These are phyloP conservation scores for Scaptomyza pallida DNA, from an alignment of 1,140 invertebrate genomes.

Conservation along the genomic window DNA sequence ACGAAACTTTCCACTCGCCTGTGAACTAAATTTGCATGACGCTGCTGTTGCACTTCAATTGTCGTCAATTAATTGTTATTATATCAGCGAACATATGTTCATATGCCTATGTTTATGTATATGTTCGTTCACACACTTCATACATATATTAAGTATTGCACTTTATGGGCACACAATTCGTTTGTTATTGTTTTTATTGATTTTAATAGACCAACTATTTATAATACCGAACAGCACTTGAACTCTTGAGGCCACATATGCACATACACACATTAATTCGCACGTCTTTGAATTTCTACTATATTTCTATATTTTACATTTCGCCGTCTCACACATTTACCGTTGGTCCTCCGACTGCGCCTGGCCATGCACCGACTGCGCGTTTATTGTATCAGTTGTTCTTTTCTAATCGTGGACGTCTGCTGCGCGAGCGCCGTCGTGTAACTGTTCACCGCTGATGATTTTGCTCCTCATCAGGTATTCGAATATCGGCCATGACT, in stretches of 20 bases:
- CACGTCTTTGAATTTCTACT: conserved; percentile 6
- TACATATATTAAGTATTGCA: conserved; percentile 32
- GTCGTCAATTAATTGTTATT: conserved; percentile 72
- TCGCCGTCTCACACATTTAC: conserved; percentile 17
- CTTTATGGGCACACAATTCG: conserved; percentile 28
- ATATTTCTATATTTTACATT: conserved; percentile 5
- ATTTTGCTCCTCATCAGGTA: conserved; percentile 58
- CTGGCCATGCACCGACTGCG: background rate
- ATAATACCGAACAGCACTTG: conserved; percentile 19
- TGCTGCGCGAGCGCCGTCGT: conserved; percentile 55
- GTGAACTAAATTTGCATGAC: conserved; percentile 52
- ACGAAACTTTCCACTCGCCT: conserved; percentile 75
- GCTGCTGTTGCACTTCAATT: conserved; percentile 69
- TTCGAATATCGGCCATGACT: conserved; percentile 77
- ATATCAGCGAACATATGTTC: background rate
- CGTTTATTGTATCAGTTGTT: conserved; percentile 20
- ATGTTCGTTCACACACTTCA: too few species aligned
- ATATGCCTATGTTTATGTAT: conserved; percentile 1
- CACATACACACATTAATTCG: background rate
- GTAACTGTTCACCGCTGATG: conserved; percentile 53
- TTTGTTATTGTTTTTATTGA: conserved; percentile 32
- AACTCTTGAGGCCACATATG: conserved; percentile 13
- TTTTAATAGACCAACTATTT: conserved; percentile 47
- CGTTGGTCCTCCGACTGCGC: conserved; percentile 26
- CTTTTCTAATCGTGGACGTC: conserved; percentile 19